phyloP scores from a whole-genome alignment of 2,113 vertebrate species.

The Mobula hypostoma region DNA sequence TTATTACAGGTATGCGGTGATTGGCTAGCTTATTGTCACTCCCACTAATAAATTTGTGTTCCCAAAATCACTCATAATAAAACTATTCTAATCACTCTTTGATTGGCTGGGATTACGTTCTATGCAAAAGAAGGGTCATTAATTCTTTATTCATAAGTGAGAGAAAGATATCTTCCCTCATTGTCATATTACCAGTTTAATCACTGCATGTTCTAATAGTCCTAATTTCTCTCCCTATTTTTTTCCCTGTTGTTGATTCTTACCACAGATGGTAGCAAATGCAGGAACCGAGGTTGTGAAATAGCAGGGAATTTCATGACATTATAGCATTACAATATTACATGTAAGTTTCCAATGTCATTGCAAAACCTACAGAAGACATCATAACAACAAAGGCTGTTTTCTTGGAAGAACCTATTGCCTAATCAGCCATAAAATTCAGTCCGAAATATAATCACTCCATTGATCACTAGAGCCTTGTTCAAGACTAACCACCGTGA shows the following conservation, averaged over 20 bases:
- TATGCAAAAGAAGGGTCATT: not conserved
- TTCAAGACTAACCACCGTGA: not conserved
- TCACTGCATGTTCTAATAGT: not conserved
- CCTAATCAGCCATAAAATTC: slow-evolving; percentile 19
- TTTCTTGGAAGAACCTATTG: not conserved
- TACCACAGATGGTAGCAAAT: not conserved
- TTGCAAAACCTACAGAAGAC: not conserved
- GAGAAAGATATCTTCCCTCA: not conserved
- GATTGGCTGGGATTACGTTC: not conserved
- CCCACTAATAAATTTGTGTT: not conserved
- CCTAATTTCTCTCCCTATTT: not conserved
- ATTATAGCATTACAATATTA: no score
- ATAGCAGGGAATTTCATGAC: not conserved
- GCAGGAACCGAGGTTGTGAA: not conserved
- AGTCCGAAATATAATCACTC: not conserved
- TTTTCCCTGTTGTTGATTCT: not conserved
- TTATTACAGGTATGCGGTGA: slow-evolving; percentile 13
- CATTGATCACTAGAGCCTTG: not conserved
- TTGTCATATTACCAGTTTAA: slow-evolving; percentile 8
- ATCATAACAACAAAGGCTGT: not conserved
- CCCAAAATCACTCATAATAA: not conserved
- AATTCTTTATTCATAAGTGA: slow-evolving; percentile 18
- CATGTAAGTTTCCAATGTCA: not conserved
- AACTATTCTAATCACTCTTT: not conserved
- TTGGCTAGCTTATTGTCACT: not conserved